Evolutionary conservation across 2,888 invertebrate genomes (phyloP), one percentile per base, ranked within the genome.

Genomic region (Thereva nobilitata): DNA sequence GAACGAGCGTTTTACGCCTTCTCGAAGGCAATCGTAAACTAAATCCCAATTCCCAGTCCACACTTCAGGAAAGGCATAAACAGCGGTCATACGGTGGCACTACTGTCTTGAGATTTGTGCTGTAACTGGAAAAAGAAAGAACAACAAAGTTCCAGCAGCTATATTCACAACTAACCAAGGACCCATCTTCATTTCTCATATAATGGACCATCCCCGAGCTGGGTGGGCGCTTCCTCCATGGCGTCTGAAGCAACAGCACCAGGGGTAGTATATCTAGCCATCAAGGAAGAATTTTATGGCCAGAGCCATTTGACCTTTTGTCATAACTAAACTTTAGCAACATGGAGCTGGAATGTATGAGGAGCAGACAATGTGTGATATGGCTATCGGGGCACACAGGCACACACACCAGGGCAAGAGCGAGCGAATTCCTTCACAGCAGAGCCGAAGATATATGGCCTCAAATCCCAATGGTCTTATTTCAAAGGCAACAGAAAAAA

Each of bases 381-480:
- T 23, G 8, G 23, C 56, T 50, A 55, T 6, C 50, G 34, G n/a
- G 35, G 41, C 10, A n/a, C 10, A 12, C 52, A 59, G 40, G 41
- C 35, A 34, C 59, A 66, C 10, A 41, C 10, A 23, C 63, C 9
- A 40, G 6, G 34, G 41, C 35, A 52, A 5, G 9, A 10, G 42
- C 8, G 9, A 10, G 42, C 8, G 10, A 5, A 40, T 23, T 49
- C 41, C 40, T 12, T 40, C 9, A 41, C 34, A 54, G 38, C 37
- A 63, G 64, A 65, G 50, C 55, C 69, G 68, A 68, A 71, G 69
- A 72, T 71, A 70, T 71, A 71, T 70, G 70, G 67, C 70, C 70
- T 70, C 49, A 69, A 70, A 67, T 72, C 71, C 72, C 71, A 71
- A 67, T 63, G 72, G 72, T 72, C 72, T 72, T 72, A 72, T 72